These are phyloP conservation scores for Enoplosus armatus DNA, from an alignment of 2,797 vertebrate genomes.

Conservation along the genomic window DNA sequence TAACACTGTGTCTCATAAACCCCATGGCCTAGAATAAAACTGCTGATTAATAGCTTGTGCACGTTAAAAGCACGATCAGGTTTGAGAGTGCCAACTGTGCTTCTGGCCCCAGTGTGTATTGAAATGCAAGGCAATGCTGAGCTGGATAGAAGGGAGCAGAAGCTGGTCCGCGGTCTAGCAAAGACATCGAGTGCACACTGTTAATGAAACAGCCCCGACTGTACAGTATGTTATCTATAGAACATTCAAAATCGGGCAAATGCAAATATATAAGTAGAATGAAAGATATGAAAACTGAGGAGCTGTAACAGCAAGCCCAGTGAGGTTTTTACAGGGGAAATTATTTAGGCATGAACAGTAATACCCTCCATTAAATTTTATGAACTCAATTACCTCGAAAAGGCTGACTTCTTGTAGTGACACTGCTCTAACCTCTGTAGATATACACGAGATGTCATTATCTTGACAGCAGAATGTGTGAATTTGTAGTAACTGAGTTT, in stretches of 20 bases:
- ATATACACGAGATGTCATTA: slow-evolving; percentile 71
- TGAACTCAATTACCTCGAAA: slow-evolving; percentile 75
- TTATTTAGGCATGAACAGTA: slow-evolving; percentile 79
- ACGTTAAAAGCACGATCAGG: slow-evolving; percentile 76
- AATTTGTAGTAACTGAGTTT: slow-evolving; percentile 38
- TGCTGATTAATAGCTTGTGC: slow-evolving; percentile 80
- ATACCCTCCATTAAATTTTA: slow-evolving; percentile 80
- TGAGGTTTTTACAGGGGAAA: slow-evolving; percentile 66
- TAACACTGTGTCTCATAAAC: slow-evolving; percentile 76
- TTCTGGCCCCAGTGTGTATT: slow-evolving; percentile 44
- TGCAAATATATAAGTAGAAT: slow-evolving; percentile 55
- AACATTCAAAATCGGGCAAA: slow-evolving; percentile 33
- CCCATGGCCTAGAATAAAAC: slow-evolving; percentile 71
- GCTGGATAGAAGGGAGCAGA: slow-evolving; percentile 1
- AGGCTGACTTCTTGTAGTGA: slow-evolving; percentile 73
- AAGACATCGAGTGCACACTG: slow-evolving; percentile 14
- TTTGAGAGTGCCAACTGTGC: slow-evolving; percentile 71
- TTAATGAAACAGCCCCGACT: slow-evolving; percentile 34
- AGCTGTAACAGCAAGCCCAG: slow-evolving; percentile 55
- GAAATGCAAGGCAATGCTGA: slow-evolving; percentile 40
- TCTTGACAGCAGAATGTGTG: slow-evolving; percentile 39
- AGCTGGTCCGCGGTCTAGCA: neutral
- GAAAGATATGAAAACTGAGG: slow-evolving; percentile 35
- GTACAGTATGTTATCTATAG: slow-evolving; percentile 27
- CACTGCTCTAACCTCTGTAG: slow-evolving; percentile 69